A percentile compares a stretch with the other conserved stretches of the same genome.
Conservation (phyloP, 2,888 invertebrate genomes). For the Aleiodes leptofemur region DNA sequence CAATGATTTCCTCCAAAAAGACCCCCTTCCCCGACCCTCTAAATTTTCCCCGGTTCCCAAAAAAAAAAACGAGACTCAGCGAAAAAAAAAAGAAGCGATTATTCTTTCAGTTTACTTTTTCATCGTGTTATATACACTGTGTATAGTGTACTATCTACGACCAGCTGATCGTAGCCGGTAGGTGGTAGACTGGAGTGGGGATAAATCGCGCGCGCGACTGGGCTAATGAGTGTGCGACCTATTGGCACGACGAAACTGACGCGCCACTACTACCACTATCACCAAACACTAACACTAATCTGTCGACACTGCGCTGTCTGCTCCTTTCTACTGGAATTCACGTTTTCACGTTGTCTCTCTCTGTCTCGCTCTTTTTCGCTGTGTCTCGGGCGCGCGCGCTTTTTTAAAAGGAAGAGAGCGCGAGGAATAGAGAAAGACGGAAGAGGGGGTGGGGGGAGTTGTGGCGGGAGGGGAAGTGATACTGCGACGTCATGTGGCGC, state of each 20-base stretch:
- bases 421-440: neutral
- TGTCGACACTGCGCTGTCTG: slow-evolving; percentile 11
- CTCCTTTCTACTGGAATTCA: neutral
- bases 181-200: slow-evolving; percentile 66
- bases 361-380: neutral
- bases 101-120: slow-evolving; percentile 8
- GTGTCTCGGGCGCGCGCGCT: neutral
- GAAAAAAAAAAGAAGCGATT: neutral
- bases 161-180: slow-evolving; percentile 42
- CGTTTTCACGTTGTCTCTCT: neutral
- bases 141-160: slow-evolving; percentile 36
- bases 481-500: slow-evolving; percentile 33
- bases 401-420: neutral
- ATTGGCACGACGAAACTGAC: slow-evolving; percentile 62
- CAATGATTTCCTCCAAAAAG: no score
- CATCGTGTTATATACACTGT: neutral
- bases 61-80: neutral
- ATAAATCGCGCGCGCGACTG: slow-evolving; percentile 71
- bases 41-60: no score
- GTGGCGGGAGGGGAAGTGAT: neutral
- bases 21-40: no score
- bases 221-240: slow-evolving; percentile 74
- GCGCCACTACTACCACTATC: slow-evolving; percentile 43
- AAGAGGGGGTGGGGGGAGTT: neutral
- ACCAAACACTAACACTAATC: slow-evolving; percentile 9